Conservation (phyloP, 1,140 invertebrate genomes). For the Philotrypesis tridentata region DNA sequence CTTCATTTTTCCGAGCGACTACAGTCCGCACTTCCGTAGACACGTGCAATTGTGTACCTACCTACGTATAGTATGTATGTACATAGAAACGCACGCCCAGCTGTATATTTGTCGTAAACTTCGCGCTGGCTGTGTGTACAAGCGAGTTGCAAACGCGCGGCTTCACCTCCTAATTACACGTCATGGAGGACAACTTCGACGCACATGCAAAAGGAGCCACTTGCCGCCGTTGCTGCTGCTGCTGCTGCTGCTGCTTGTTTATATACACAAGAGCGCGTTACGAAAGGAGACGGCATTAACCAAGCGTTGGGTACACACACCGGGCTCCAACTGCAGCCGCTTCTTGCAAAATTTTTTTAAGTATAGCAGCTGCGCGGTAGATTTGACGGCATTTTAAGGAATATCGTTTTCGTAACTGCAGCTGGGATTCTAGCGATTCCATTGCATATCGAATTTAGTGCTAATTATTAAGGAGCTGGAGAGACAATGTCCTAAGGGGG, state of each 20-base stretch:
- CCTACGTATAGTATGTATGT: not conserved
- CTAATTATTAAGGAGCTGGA: not conserved
- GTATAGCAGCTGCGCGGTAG: too few relatives aligned
- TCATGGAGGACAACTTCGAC: not conserved
- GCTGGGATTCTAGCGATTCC: not conserved
- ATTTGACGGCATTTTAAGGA: too few relatives aligned
- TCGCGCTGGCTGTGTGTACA: not conserved
- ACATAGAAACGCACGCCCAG: not conserved
- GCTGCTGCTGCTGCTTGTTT: not conserved
- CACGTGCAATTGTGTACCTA: not conserved
- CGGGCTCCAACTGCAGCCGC: too few relatives aligned
- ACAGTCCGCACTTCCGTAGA: too few relatives aligned
- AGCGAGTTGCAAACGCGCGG: not conserved
- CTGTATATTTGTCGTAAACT: not conserved
- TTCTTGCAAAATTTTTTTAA: too few relatives aligned
- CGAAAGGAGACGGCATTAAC: not conserved
- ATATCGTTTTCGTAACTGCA: not conserved
- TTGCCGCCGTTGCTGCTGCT: not conserved
- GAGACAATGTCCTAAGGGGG: not conserved
- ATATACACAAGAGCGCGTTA: not conserved
- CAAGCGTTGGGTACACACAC: not conserved
- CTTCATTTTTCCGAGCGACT: not conserved
- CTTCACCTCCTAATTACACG: constrained; percentile 20
- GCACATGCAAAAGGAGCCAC: not conserved
- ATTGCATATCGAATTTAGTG: constrained; percentile 5